These are phyloP conservation scores for Mesitornis unicolor DNA, from an alignment of 2,113 vertebrate genomes.

Conservation along the genomic window DNA sequence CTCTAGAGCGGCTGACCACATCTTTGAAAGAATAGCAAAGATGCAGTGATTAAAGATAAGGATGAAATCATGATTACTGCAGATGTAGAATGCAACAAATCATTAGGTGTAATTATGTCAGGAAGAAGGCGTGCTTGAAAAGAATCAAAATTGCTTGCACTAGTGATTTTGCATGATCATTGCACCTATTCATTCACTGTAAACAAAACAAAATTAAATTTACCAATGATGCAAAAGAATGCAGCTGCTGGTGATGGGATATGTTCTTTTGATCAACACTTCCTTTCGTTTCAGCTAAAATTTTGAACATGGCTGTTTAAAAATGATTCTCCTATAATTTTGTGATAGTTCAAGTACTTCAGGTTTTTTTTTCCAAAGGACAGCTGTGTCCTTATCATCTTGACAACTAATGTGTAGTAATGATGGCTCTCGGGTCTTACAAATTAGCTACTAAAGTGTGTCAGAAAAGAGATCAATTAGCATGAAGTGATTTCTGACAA, in stretches of 20 bases:
- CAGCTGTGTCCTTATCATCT: conserved; percentile 17
- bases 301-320: neutral
- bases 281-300: neutral
- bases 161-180: neutral
- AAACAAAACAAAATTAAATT: conserved; percentile 22
- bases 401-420: neutral
- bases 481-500: conserved; percentile 42
- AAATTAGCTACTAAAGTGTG: neutral
- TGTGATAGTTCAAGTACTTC: neutral
- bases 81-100: neutral
- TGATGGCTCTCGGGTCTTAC: neutral
- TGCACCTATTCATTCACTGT: neutral
- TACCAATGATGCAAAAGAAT: conserved; percentile 4
- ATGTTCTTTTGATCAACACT: neutral
- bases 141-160: neutral
- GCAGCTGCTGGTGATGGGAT: neutral
- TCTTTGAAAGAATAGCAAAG: neutral
- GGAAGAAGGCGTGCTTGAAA: conserved; percentile 3
- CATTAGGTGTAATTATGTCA: neutral
- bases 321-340: neutral
- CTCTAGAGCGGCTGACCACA: neutral
- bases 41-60: neutral
- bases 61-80: neutral
- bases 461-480: neutral
- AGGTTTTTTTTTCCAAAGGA: neutral